Conservation (phyloP, 1,140 invertebrate species). For the Episyrphus balteatus region DNA sequence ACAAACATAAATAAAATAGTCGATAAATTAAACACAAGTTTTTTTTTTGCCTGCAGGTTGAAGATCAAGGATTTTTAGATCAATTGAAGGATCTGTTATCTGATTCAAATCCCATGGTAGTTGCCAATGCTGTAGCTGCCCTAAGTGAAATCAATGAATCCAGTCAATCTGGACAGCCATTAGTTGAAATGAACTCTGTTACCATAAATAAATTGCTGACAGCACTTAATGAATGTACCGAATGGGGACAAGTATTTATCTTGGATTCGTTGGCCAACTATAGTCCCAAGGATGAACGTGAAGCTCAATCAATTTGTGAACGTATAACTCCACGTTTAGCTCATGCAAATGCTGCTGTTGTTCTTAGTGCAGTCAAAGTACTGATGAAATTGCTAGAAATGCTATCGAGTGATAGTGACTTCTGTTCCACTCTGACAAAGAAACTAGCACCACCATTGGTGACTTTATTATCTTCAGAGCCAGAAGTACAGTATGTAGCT, state of each 20-base stretch:
- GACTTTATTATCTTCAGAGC: conserved; percentile 93
- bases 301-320: conserved; percentile 99
- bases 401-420: conserved; percentile 84
- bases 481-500: conserved; percentile 98
- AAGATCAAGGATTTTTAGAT: conserved; percentile 88
- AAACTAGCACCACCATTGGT: conserved; percentile 98
- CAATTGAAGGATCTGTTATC: conserved; percentile 93
- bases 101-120: conserved; percentile 99
- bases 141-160: conserved; percentile 98
- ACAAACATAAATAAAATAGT: conserved; percentile 21
- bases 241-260: conserved; percentile 99
- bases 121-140: conserved; percentile 98
- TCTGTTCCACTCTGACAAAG: conserved; percentile 87
- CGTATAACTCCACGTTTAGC: conserved; percentile 94
- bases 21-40: background rate
- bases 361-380: conserved; percentile 94
- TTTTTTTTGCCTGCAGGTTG: conserved; percentile 11
- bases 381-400: conserved; percentile 98
- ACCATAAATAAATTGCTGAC: conserved; percentile 98
- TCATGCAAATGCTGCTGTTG: conserved; percentile 99
- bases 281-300: conserved; percentile 90
- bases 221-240: conserved; percentile 97
- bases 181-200: conserved; percentile 93
- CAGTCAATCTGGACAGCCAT: conserved; percentile 78
- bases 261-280: conserved; percentile 97